A percentile compares a stretch with the other conserved stretches of the same genome.
phyloP scores from a whole-genome alignment of 2,888 invertebrate species.

The Brachyptera risi region DNA sequence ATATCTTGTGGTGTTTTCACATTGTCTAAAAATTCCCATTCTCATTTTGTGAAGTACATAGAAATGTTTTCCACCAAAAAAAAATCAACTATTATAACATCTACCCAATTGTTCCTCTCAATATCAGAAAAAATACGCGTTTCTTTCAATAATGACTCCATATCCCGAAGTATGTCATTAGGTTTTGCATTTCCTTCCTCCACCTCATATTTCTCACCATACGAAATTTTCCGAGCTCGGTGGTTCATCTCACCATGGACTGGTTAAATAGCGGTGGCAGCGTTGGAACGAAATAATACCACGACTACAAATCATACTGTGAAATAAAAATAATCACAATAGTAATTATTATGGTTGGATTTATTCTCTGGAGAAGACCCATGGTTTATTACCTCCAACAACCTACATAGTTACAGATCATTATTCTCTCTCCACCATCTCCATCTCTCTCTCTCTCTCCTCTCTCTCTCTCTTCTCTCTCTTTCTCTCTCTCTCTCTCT shows the following conservation, averaged over 20 bases:
- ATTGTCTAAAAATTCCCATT: no score
- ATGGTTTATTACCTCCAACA: constrained; percentile 24
- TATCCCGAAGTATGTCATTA: no score
- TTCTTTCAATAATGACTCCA: no score
- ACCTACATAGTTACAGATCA: constrained; percentile 24
- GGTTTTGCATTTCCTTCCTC: not conserved
- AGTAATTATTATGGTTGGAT: constrained; percentile 30
- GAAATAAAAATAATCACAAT: constrained; percentile 29
- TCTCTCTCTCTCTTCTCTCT: not conserved
- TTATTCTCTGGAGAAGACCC: constrained; percentile 25
- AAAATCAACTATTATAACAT: no score
- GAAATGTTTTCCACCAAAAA: no score
- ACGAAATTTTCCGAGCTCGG: not conserved
- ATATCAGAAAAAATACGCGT: no score
- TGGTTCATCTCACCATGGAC: not conserved
- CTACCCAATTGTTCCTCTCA: no score
- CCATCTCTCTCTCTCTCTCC: not conserved
- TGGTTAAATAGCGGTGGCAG: not conserved
- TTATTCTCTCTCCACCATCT: constrained; percentile 22
- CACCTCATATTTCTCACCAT: not conserved
- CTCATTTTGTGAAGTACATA: no score
- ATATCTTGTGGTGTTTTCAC: no score
- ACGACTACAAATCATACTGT: constrained; percentile 25
- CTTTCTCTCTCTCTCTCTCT: no score
- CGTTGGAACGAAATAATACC: constrained; percentile 22